phyloP scores from a whole-genome alignment of 2,113 vertebrate species.

The Oncorhynchus tshawytscha region DNA sequence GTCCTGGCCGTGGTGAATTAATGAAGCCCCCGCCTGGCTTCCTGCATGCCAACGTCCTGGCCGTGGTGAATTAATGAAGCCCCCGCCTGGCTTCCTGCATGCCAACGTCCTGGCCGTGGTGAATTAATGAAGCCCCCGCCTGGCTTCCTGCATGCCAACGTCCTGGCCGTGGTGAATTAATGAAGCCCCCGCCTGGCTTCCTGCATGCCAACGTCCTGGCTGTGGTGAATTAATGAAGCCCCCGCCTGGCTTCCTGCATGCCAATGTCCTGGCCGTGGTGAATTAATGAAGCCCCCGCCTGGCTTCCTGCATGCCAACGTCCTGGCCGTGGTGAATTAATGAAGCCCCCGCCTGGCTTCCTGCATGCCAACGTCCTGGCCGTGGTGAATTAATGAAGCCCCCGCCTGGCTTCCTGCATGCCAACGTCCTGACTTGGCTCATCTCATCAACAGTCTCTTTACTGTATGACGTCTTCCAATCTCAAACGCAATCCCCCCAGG shows the following conservation, averaged over 20 bases:
- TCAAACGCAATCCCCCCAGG: conserved; percentile 1
- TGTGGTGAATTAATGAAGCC: conserved; percentile 48
- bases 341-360: background rate
- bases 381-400: conserved; percentile 49
- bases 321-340: conserved; percentile 44
- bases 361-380: conserved; percentile 16
- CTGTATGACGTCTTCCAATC: background rate
- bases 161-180: conserved; percentile 48
- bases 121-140: conserved; percentile 43
- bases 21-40: conserved; percentile 33
- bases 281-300: background rate
- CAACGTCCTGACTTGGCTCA: conserved; percentile 43
- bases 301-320: no score
- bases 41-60: conserved; percentile 38
- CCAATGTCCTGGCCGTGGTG: conserved; percentile 28
- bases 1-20: conserved; percentile 45
- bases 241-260: conserved; percentile 31
- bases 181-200: conserved; percentile 4
- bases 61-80: conserved; percentile 48
- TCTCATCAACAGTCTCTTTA: conserved; percentile 29
- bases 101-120: conserved; percentile 19
- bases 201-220: conserved; percentile 2
- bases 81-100: background rate
- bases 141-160: no score
- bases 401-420: conserved; percentile 31